A percentile compares a stretch with the other conserved stretches of the same genome.
Evolutionary conservation across 2,113 vertebrate species (phyloP).

Genomic region (Pelecanus crispus): DNA sequence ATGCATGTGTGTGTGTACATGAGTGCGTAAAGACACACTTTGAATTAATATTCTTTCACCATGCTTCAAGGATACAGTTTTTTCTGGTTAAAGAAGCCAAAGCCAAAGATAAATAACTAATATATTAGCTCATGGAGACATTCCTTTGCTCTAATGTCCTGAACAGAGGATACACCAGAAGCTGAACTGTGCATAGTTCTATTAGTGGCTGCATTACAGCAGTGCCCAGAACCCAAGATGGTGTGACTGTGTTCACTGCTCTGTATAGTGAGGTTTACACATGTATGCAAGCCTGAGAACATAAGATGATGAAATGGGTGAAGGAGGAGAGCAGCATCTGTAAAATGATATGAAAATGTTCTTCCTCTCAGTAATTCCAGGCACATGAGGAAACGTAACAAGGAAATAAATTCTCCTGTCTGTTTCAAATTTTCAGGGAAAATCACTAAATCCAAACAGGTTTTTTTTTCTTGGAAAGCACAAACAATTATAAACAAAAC

Average conservation of each 20-base stretch:
- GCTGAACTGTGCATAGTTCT: background rate
- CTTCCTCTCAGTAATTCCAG: background rate
- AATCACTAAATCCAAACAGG: background rate
- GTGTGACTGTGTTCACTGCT: background rate
- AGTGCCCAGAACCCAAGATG: background rate
- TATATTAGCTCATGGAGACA: background rate
- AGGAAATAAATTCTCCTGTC: background rate
- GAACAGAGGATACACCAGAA: background rate
- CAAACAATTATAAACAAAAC: background rate
- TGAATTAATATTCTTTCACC: background rate
- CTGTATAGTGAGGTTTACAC: background rate
- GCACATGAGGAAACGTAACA: background rate
- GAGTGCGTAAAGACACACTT: background rate
- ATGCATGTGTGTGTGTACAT: fast-evolving
- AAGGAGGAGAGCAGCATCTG: background rate
- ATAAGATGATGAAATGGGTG: background rate
- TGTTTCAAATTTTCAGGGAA: background rate
- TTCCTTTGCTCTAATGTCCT: background rate
- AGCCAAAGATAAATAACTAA: background rate
- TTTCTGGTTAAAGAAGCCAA: background rate
- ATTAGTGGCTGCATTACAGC: background rate
- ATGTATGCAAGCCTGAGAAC: background rate
- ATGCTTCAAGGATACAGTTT: background rate
- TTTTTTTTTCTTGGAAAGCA: background rate
- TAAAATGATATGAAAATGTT: background rate